Conservation (phyloP, 2,888 invertebrate genomes). For the Sycophila texana region DNA sequence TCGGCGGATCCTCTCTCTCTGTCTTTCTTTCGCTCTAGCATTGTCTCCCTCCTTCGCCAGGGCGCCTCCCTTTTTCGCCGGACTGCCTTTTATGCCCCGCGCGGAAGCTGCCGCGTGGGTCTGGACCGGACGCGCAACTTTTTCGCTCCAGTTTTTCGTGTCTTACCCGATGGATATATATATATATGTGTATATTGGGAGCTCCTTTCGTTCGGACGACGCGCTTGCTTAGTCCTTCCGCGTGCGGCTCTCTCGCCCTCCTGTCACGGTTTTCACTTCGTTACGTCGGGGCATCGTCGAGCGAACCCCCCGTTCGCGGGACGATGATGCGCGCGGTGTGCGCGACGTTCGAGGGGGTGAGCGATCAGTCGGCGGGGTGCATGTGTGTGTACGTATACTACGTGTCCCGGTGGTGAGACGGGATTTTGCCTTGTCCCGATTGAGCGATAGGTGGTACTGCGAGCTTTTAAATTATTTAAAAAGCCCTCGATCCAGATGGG, state of each 20-base stretch:
- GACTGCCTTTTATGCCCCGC: too few relatives aligned
- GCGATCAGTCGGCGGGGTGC: neutral
- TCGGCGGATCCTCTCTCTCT: too few relatives aligned
- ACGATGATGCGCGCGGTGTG: neutral
- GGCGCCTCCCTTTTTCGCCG: too few relatives aligned
- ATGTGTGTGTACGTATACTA: neutral
- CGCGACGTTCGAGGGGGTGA: neutral
- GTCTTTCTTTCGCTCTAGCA: too few relatives aligned
- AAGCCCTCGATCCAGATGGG: too few relatives aligned
- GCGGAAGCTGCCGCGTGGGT: too few relatives aligned
- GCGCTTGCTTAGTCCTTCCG: neutral
- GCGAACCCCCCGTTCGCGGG: neutral
- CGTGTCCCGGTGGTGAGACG: neutral
- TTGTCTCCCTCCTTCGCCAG: too few relatives aligned
- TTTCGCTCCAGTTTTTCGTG: neutral
- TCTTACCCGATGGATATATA: too few relatives aligned
- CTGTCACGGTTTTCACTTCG: constrained; percentile 39
- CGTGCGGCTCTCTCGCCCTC: neutral
- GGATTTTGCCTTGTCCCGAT: neutral
- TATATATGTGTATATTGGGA: too few relatives aligned
- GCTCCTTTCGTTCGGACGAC: too few relatives aligned
- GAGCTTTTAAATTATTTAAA: too few relatives aligned
- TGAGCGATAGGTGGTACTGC: too few relatives aligned
- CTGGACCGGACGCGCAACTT: neutral
- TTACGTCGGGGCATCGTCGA: constrained; percentile 19